Evolutionary conservation across 2,113 vertebrate species (phyloP).

Genomic region (Hymenochirus boettgeri): DNA sequence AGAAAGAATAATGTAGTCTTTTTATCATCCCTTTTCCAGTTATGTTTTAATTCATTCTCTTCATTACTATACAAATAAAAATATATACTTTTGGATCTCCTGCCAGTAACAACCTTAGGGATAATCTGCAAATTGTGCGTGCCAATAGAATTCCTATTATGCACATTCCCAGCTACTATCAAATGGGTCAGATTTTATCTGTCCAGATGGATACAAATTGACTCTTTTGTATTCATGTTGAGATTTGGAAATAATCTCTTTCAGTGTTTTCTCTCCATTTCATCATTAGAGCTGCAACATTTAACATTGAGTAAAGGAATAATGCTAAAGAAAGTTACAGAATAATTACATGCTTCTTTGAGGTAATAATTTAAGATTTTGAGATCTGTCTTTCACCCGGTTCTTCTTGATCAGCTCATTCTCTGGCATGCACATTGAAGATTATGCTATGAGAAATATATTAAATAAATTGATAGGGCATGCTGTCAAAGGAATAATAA

Average conservation of each 20-base stretch:
- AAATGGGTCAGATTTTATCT: constrained; percentile 37
- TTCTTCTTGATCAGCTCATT: neutral
- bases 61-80: constrained; percentile 14
- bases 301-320: constrained; percentile 7
- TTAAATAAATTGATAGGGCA: constrained; percentile 18
- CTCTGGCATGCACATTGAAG: neutral
- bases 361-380: constrained; percentile 6
- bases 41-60: constrained; percentile 5
- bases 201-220: constrained; percentile 31
- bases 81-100: constrained; percentile 8
- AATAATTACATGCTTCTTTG: neutral
- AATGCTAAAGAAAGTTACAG: constrained; percentile 13
- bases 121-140: constrained; percentile 33
- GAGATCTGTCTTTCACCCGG: neutral
- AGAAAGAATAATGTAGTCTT: neutral
- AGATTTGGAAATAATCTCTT: constrained; percentile 17
- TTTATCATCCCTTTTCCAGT: neutral
- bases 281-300: constrained; percentile 8
- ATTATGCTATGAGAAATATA: constrained; percentile 26
- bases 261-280: constrained; percentile 24
- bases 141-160: constrained; percentile 32
- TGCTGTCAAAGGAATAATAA: neutral
- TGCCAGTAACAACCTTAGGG: constrained; percentile 7
- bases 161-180: constrained; percentile 26
- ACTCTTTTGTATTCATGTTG: constrained; percentile 29